These are phyloP conservation scores for Arrhopalites spinosus DNA, from an alignment of 2,888 invertebrate genomes.

Conservation along the genomic window DNA sequence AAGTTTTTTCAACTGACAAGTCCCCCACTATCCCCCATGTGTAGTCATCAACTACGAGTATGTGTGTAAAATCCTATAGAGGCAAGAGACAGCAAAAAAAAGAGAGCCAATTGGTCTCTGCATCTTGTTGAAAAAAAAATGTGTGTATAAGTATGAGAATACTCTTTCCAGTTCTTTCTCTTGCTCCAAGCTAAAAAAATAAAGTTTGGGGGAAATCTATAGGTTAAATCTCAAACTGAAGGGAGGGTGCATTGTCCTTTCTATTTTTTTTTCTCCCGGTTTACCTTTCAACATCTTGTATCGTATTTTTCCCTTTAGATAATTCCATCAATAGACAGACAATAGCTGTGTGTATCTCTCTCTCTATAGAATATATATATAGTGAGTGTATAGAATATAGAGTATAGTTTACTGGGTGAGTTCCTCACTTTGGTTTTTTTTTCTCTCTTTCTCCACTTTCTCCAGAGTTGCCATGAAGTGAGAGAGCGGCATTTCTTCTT, in stretches of 20 bases:
- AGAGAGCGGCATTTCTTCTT: constrained; percentile 6
- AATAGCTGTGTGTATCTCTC: neutral
- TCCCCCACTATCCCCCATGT: neutral
- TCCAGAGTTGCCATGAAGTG: neutral
- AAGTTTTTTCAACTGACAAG: constrained; percentile 15
- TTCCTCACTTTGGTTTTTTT: neutral
- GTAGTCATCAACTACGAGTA: constrained; percentile 5
- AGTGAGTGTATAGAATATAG: neutral
- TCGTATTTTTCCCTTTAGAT: neutral
- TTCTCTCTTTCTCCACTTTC: neutral
- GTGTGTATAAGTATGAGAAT: too few relatives aligned
- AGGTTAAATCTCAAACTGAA: too few relatives aligned
- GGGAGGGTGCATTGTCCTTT: too few relatives aligned
- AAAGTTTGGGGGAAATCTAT: too few relatives aligned
- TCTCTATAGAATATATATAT: too few relatives aligned
- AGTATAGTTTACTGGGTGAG: constrained; percentile 21
- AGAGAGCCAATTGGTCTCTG: constrained; percentile 16
- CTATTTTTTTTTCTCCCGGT: too few relatives aligned
- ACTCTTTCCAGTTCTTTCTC: too few relatives aligned
- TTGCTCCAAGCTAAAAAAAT: too few relatives aligned
- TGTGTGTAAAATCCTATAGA: too few relatives aligned
- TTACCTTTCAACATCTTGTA: neutral
- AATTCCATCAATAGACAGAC: neutral
- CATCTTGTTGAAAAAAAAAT: constrained; percentile 7
- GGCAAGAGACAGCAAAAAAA: neutral